Conservation (phyloP, 2,113 vertebrate species). For the Pavo muticus region DNA sequence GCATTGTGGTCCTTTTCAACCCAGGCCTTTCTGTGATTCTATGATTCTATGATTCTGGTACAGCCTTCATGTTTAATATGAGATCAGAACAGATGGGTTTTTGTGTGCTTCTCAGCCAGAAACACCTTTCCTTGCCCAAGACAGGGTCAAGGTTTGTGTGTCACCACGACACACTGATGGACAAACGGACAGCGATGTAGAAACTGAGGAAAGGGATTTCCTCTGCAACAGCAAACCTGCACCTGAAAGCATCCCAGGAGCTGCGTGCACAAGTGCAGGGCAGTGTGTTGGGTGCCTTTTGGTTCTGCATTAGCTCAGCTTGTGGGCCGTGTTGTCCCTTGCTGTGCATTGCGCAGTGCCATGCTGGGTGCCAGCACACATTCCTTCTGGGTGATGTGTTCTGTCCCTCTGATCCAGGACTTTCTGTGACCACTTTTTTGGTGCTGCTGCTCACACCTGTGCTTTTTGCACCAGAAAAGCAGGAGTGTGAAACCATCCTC, state of each 20-base stretch:
- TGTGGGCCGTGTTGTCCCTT: not conserved
- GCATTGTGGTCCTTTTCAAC: too few relatives aligned
- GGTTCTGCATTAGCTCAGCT: not conserved
- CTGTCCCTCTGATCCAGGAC: not conserved
- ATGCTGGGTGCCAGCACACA: not conserved
- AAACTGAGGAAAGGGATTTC: not conserved
- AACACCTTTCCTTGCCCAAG: not conserved
- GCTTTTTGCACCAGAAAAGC: not conserved
- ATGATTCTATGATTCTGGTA: not conserved
- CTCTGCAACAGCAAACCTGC: not conserved
- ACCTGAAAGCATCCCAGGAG: not conserved
- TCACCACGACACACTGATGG: not conserved
- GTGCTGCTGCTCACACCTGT: not conserved
- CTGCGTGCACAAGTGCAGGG: not conserved
- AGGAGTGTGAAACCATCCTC: not conserved
- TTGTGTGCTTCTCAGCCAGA: not conserved
- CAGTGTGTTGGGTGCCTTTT: not conserved
- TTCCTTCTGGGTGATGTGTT: not conserved
- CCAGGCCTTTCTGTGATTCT: too few relatives aligned
- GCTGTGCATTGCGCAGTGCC: not conserved
- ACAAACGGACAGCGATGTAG: fast-evolving
- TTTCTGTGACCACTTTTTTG: not conserved
- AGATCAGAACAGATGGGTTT: not conserved
- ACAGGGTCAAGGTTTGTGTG: not conserved
- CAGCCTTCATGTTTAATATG: not conserved